A percentile compares a stretch with the other conserved stretches of the same genome.
These are phyloP conservation scores for Catostomus latipinnis DNA, from an alignment of 2,797 vertebrate species.

Conservation along the genomic window DNA sequence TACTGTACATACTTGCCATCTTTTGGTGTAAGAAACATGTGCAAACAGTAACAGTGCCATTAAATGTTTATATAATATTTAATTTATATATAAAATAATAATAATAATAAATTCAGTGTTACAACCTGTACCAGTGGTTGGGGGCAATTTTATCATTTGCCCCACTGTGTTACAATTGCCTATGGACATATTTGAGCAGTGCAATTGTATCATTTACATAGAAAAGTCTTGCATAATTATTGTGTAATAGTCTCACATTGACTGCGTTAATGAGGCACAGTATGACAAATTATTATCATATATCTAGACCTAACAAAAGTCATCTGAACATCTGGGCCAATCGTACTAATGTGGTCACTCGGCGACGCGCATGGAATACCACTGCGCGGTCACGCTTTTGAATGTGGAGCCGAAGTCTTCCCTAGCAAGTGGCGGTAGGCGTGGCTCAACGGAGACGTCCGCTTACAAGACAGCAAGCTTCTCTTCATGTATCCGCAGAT, in stretches of 20 bases:
- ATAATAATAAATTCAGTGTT: neutral
- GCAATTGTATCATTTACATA: neutral
- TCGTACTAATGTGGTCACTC: constrained; percentile 32
- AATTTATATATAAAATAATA: neutral
- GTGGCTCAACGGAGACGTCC: constrained; percentile 22
- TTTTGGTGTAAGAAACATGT: neutral
- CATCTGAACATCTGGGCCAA: constrained; percentile 15
- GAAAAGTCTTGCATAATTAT: constrained; percentile 7
- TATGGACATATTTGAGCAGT: neutral
- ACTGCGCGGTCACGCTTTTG: constrained; percentile 57
- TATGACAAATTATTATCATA: neutral
- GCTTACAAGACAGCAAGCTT: neutral
- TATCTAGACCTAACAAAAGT: neutral
- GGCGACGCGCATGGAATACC: constrained; percentile 41
- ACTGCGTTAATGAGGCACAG: neutral
- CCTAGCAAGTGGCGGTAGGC: constrained; percentile 19
- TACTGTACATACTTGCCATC: neutral
- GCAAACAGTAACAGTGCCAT: neutral
- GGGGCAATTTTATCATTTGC: neutral
- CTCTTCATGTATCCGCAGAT: neutral
- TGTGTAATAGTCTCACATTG: neutral
- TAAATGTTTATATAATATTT: neutral
- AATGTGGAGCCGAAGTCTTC: constrained; percentile 48
- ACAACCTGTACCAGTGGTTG: neutral
- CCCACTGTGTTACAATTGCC: neutral